phyloP scores from a whole-genome alignment of 2,113 vertebrate genomes.

The Indicator maculatus region DNA sequence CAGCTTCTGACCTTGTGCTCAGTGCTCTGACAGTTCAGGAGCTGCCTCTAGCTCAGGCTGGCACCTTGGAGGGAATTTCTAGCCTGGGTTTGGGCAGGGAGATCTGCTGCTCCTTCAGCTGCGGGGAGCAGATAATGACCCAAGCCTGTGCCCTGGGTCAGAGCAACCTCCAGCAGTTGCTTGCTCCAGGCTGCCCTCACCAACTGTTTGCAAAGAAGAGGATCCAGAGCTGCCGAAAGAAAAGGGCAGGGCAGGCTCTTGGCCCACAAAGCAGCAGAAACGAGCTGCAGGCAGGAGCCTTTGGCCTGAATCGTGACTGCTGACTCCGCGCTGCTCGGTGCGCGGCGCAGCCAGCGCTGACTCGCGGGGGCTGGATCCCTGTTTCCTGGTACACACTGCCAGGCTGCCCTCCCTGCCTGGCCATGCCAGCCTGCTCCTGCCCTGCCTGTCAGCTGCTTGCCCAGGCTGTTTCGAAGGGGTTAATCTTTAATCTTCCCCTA shows the following conservation, averaged over 20 bases:
- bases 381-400: constrained; percentile 49
- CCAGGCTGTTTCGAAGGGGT: not conserved
- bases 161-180: not conserved
- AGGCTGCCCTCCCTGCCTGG: not conserved
- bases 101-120: not conserved
- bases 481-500: constrained; percentile 36
- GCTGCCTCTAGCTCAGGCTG: not conserved
- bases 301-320: not conserved
- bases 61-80: not conserved
- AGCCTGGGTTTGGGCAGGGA: not conserved
- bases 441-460: accelerated
- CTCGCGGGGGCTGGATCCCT: constrained; percentile 16
- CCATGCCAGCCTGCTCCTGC: not conserved
- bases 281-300: not conserved
- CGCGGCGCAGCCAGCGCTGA: not conserved
- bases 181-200: not conserved
- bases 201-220: not conserved
- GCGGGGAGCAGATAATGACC: not conserved
- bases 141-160: not conserved
- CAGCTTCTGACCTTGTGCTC: not conserved
- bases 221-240: not conserved
- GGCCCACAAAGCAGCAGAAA: not conserved
- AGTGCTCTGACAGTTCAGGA: not conserved
- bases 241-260: not conserved
- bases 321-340: not conserved